Evolutionary conservation across 2,113 vertebrate species (phyloP).

Genomic region (Dendrocopos noguchii): DNA sequence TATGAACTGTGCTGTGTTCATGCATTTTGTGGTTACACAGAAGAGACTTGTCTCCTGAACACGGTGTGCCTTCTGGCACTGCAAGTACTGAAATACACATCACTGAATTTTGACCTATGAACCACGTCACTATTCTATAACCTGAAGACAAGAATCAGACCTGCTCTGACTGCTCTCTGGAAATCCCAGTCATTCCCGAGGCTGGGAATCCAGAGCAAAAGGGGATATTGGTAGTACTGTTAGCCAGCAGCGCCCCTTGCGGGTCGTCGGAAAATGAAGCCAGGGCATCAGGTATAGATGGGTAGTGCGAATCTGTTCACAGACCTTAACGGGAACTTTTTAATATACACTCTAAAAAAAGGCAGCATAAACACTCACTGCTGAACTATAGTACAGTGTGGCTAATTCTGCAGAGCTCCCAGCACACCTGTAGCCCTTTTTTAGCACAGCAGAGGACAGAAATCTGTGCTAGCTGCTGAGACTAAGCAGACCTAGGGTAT

Average conservation of each 20-base stretch:
- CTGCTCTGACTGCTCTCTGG: neutral
- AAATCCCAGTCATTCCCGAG: neutral
- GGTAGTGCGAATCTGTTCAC: accelerated
- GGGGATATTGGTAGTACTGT: accelerated
- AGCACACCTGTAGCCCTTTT: slow-evolving; percentile 8
- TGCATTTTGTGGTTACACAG: neutral
- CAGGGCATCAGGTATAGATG: accelerated
- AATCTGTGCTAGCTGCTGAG: neutral
- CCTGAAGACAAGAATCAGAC: neutral
- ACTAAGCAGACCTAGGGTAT: accelerated
- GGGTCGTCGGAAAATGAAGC: accelerated
- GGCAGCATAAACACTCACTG: neutral
- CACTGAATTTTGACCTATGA: neutral
- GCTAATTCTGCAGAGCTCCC: neutral
- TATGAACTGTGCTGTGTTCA: no score
- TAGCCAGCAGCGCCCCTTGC: neutral
- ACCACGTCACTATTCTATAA: neutral
- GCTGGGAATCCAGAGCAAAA: neutral
- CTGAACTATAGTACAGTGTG: neutral
- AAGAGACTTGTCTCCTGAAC: neutral
- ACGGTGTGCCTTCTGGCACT: accelerated
- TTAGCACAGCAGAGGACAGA: neutral
- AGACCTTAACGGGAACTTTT: accelerated
- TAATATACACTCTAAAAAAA: accelerated
- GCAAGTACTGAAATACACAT: neutral